Base-by-base conservation (phyloP, 2,888 invertebrate species). In the Taphrorychus bicolor region DNA sequence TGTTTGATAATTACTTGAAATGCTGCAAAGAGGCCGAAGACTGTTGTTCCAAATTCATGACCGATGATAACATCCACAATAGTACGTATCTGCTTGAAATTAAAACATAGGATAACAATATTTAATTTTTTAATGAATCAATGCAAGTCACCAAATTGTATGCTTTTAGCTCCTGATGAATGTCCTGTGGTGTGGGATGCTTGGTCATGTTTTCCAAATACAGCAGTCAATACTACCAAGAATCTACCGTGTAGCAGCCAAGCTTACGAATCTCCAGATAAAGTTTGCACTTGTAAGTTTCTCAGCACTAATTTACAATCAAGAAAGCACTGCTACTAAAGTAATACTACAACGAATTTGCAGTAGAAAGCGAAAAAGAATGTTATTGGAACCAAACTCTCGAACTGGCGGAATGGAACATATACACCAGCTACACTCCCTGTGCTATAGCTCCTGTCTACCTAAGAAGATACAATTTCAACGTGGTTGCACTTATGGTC, bases 151-250 rank as follows among this genome's bases (percentile, higher is more conserved):
- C n/a, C n/a, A n/a, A n/a, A 32, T 5, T 40, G 11, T 14, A 0
- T 32, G 18, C 22, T 66, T 58, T 58, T 65, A 78, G 79, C 41
- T 59, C 59, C 56, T 18, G 74, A 75, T 18, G 72, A 77, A 62
- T 89, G 89, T 76, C 85, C 85, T 11, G 80, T 85, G 7, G 84
- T 87, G 0, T 89, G 88, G 83, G 89, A 89, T 70, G 88, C 85
- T 0, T 90, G 88, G 88, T 84, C 84, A 3, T 90, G 89, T 75
- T 89, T 87, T 84, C 81, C 80, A 11, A 76, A 81, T 5, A 82
- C 84, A 0, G 76, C 81, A 16, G 79, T 81, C 0, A 84, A 83
- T 2, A 82, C 83, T 1, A 75, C 81, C 0, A 82, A 82, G 0
- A 76, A 75, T n/a, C 79, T 83, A 69, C 78, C 84, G 0, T 90